A percentile compares a stretch with the other conserved stretches of the same genome.
Conservation (phyloP, 2,113 vertebrate genomes). For the Atherinomorus stipes region DNA sequence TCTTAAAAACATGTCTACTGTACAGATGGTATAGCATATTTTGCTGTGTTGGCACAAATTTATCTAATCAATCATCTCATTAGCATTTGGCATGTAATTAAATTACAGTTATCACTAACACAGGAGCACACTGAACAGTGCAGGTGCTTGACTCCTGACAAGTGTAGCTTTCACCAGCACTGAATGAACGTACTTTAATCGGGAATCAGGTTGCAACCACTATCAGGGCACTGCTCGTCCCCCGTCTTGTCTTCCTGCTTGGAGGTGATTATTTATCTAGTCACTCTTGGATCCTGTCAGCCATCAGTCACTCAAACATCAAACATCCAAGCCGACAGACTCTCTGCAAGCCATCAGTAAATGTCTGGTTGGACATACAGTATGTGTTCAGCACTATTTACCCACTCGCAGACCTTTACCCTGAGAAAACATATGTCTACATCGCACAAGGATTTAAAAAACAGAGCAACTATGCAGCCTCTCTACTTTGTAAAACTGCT, state of each 20-base stretch:
- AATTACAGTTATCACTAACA: slow-evolving; percentile 22
- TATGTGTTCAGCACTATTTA: slow-evolving; percentile 48
- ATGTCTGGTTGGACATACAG: slow-evolving; percentile 28
- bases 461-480: not conserved
- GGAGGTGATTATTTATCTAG: slow-evolving; percentile 22
- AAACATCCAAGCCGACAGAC: slow-evolving; percentile 10
- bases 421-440: slow-evolving; percentile 48
- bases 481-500: slow-evolving; percentile 29
- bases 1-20: no score
- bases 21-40: not conserved
- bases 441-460: slow-evolving; percentile 10
- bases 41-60: not conserved
- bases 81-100: slow-evolving; percentile 44
- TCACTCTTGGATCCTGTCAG: slow-evolving; percentile 36
- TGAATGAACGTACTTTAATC: slow-evolving; percentile 16
- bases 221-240: slow-evolving; percentile 10
- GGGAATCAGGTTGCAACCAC: slow-evolving; percentile 38
- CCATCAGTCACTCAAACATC: slow-evolving; percentile 45
- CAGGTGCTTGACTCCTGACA: slow-evolving; percentile 13
- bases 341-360: slow-evolving; percentile 12
- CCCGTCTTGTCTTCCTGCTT: slow-evolving; percentile 13
- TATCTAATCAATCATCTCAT: slow-evolving; percentile 14
- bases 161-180: slow-evolving; percentile 3
- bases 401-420: slow-evolving; percentile 53
- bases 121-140: slow-evolving; percentile 20